phyloP scores from a whole-genome alignment of 2,888 invertebrate genomes.

The Melieria picta region DNA sequence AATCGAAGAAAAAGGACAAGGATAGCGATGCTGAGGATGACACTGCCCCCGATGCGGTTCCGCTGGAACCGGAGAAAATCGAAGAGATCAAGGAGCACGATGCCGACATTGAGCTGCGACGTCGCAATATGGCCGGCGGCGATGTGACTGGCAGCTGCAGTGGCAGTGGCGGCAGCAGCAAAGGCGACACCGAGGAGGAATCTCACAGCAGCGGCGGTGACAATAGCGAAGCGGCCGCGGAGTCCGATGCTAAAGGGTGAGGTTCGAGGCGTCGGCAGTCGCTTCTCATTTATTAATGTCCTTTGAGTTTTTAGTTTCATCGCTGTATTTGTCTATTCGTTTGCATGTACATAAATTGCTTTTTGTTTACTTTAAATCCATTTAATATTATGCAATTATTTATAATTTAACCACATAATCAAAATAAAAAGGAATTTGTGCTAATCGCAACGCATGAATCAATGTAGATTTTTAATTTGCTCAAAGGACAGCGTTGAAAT shows the following conservation, averaged over 20 bases:
- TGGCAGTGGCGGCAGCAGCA: constrained; percentile 50
- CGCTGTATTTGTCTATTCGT: neutral
- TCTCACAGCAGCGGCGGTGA: constrained; percentile 47
- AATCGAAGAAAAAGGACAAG: constrained; percentile 74
- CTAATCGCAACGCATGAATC: no score
- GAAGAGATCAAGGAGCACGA: constrained; percentile 64
- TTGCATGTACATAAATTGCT: constrained; percentile 1
- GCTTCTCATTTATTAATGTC: no score
- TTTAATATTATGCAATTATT: no score
- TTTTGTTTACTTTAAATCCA: constrained; percentile 6
- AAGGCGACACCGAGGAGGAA: constrained; percentile 43
- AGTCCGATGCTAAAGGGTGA: constrained; percentile 61
- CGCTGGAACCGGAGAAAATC: constrained; percentile 60
- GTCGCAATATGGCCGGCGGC: constrained; percentile 52
- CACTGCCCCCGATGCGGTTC: constrained; percentile 57
- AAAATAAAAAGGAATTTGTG: no score
- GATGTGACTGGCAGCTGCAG: constrained; percentile 33
- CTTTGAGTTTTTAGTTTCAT: no score
- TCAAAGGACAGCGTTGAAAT: no score
- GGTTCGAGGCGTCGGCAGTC: constrained; percentile 32
- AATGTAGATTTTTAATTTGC: no score
- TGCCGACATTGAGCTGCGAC: constrained; percentile 59
- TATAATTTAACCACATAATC: no score
- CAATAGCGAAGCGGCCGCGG: constrained; percentile 43
- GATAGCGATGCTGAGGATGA: constrained; percentile 82